Percentiles rank a stretch among this genome's conserved stretches.
Conservation (phyloP, 1,140 invertebrate genomes). For the Macrobrachium rosenbergii region DNA sequence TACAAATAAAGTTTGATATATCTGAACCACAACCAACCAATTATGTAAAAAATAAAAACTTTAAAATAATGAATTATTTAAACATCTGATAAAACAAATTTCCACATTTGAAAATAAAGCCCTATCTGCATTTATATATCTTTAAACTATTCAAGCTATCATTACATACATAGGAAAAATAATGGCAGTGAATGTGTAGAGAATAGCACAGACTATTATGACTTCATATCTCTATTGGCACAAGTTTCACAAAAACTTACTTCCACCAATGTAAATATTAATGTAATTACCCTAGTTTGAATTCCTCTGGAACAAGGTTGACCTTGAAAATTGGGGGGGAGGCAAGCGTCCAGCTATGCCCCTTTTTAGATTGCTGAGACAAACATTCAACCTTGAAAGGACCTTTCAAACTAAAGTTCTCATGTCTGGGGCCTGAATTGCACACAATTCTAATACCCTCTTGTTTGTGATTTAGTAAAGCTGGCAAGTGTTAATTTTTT, state of each 20-base stretch:
- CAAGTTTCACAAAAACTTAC: not conserved
- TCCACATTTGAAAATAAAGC: conserved; percentile 1
- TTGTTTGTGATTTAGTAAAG: no score
- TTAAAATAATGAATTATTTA: no score
- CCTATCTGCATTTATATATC: conserved; percentile 9
- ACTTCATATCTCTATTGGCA: conserved; percentile 28
- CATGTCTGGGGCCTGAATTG: no score
- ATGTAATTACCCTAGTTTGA: not conserved
- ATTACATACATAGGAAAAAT: conserved; percentile 35
- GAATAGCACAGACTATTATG: conserved; percentile 26
- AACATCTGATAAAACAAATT: not conserved
- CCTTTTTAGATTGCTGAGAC: no score
- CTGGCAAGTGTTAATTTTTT: not conserved
- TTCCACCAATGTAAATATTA: conserved; percentile 3
- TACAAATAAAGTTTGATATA: no score
- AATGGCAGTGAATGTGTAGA: conserved; percentile 46
- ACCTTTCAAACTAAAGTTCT: no score
- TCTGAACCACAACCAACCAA: no score
- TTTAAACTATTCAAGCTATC: not conserved
- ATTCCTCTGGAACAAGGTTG: not conserved
- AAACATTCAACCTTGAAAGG: no score
- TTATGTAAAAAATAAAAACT: no score
- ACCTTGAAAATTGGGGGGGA: no score
- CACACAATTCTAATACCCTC: no score
- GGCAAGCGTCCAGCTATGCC: no score